Conservation (phyloP, 2,113 vertebrate species). For the Hippocampus barbouri region DNA sequence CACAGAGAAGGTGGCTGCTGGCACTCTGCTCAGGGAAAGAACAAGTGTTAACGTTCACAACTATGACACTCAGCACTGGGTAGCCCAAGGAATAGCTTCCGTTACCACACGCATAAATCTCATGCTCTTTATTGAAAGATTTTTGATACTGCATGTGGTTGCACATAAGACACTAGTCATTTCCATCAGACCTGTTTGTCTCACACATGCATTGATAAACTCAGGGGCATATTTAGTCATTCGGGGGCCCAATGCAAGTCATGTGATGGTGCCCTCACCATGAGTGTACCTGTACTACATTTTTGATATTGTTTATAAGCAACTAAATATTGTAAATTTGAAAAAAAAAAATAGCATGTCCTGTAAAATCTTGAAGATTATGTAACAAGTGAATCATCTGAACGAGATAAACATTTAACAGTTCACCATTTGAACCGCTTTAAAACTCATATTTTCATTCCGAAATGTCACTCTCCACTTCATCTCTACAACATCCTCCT, state of each 20-base stretch:
- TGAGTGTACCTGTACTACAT: neutral
- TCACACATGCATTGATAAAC: slow-evolving; percentile 20
- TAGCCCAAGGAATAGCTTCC: slow-evolving; percentile 29
- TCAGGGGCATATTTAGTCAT: slow-evolving; percentile 14
- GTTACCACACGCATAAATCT: slow-evolving; percentile 34
- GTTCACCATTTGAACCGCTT: too few species aligned
- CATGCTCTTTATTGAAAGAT: slow-evolving; percentile 25
- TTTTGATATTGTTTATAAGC: neutral
- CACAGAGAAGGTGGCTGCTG: slow-evolving; percentile 34
- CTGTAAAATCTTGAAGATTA: too few species aligned
- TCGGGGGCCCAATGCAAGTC: neutral
- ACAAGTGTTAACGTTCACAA: slow-evolving; percentile 47
- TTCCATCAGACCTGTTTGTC: slow-evolving; percentile 19
- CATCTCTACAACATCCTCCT: too few species aligned
- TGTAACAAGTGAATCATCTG: too few species aligned
- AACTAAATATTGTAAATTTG: too few species aligned
- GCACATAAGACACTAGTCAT: slow-evolving; percentile 1
- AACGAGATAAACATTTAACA: too few species aligned
- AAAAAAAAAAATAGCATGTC: too few species aligned
- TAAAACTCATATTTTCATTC: too few species aligned
- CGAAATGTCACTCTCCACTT: too few species aligned
- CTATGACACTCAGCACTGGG: neutral
- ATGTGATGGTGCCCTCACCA: too few species aligned
- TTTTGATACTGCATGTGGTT: slow-evolving; percentile 20
- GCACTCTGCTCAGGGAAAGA: slow-evolving; percentile 46